Percentiles rank a stretch among this genome's conserved stretches.
Evolutionary conservation across 2,113 vertebrate genomes (phyloP).

Genomic region (Agapornis roseicollis): DNA sequence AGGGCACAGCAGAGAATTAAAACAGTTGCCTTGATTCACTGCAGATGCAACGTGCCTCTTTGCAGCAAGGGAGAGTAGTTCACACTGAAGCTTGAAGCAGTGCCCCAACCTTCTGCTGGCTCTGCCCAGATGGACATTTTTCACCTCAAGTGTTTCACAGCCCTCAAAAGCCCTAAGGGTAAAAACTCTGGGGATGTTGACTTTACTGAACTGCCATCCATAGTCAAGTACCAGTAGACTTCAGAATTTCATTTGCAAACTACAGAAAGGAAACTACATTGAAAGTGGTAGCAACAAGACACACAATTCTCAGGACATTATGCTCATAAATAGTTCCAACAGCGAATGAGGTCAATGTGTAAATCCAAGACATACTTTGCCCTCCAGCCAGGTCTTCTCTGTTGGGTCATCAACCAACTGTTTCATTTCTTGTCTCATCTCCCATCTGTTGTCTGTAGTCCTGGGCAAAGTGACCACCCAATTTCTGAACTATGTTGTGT

Average conservation of each 20-base stretch:
- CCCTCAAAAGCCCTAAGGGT: not conserved
- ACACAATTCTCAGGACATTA: not conserved
- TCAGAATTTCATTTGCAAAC: not conserved
- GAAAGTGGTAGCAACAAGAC: not conserved
- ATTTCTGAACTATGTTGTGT: not conserved
- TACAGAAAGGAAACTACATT: not conserved
- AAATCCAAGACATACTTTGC: not conserved
- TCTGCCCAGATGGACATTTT: rapidly evolving
- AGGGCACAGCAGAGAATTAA: not conserved
- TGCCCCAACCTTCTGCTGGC: not conserved
- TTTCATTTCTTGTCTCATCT: not conserved
- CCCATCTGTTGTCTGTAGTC: not conserved
- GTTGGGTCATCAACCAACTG: not conserved
- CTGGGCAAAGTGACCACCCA: not conserved
- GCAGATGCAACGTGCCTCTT: rapidly evolving
- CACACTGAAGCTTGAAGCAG: not conserved
- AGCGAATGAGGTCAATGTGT: not conserved
- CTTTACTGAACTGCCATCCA: not conserved
- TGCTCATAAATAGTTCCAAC: not conserved
- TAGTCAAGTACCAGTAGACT: rapidly evolving
- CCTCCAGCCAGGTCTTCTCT: not conserved
- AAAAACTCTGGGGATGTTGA: not conserved
- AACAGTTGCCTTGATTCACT: rapidly evolving
- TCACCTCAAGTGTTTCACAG: not conserved
- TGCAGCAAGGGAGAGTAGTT: not conserved